Evolutionary conservation across 2,113 vertebrate genomes (phyloP), one percentile per base, ranked within the genome.

Genomic region (Marmota monax): DNA sequence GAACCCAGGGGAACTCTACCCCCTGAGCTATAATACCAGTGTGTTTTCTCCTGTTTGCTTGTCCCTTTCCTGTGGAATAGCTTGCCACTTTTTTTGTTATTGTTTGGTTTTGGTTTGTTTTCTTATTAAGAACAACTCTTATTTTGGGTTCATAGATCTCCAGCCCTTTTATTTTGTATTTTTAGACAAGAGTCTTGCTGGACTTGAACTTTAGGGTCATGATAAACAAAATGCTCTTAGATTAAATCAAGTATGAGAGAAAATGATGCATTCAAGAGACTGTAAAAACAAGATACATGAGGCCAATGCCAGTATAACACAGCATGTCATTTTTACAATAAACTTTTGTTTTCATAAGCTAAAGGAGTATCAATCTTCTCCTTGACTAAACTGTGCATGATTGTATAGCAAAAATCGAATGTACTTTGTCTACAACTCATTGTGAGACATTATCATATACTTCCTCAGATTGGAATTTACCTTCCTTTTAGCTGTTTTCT

Each of bases 401-500:
- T 20, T 45, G 12, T 88, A 74, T 7, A 79, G 29, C 70, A 11
- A 95, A 82, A 93, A 63, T 69, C 32, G 27, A 48, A n/a, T 13
- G 22, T 76, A 80, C n/a, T 88, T 93, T 82, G 39, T 72, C 13
- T 39, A 20, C 7, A 86, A 4, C 63, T 87, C 5, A 56, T 96
- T 94, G 87, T 79, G 79, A 92, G 70, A 48, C 25, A 79, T 14
- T 25, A 65, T 78, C 70, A 6, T 4, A 10, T 80, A 56, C 20
- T 84, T 88, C 72, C 4, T 84, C 39, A 78, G 12, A 82, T 45
- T 56, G 63, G 37, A 53, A 83, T 37, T 90, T n/a, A 51, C 23
- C 86, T 89, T 63, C 11, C 65, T 86, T 92, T 95, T 22, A 85
- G 45, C 45, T 92, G 4, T 89, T 93, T 91, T 95, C 42, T 70